A percentile compares a stretch with the other conserved stretches of the same genome.
These are phyloP conservation scores for Trissolcus brochymenae DNA, from an alignment of 2,888 invertebrate species.

Conservation along the genomic window DNA sequence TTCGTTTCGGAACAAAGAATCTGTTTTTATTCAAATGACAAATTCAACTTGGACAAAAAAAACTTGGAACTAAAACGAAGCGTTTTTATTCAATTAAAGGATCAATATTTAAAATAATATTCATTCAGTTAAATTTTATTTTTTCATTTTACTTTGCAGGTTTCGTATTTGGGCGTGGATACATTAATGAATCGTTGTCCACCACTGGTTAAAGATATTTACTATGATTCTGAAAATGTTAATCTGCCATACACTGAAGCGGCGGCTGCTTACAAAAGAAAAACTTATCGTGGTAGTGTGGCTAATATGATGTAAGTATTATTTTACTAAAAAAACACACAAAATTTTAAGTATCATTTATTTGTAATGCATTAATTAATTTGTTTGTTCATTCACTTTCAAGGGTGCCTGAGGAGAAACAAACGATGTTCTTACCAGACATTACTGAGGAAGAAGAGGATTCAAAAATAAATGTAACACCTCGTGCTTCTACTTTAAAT, in stretches of 20 bases:
- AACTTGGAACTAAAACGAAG: no score
- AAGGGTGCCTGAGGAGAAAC: conserved; percentile 79
- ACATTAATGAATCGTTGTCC: conserved; percentile 77
- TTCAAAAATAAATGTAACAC: conserved; percentile 59
- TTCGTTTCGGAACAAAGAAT: not conserved
- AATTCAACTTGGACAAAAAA: not conserved
- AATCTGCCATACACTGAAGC: conserved; percentile 79
- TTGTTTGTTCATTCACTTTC: conserved; percentile 12
- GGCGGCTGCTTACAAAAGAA: conserved; percentile 78
- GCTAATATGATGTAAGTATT: conserved; percentile 78
- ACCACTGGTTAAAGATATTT: conserved; percentile 79
- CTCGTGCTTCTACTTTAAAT: conserved; percentile 67
- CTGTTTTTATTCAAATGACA: not conserved
- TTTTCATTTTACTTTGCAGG: no score
- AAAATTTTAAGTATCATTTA: conserved; percentile 1
- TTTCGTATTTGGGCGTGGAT: conserved; percentile 80
- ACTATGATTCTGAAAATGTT: conserved; percentile 77
- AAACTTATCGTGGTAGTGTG: conserved; percentile 79
- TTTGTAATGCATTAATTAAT: conserved; percentile 2
- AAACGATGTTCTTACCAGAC: conserved; percentile 78
- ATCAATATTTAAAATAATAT: no score
- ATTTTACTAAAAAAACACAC: conserved; percentile 6
- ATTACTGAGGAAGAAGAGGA: conserved; percentile 78
- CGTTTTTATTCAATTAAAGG: not conserved
- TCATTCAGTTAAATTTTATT: no score